Evolutionary conservation across 23 tunicate genomes (phyloP), one percentile per base, ranked within the genome.

Genomic region (Halocynthia roretzi): DNA sequence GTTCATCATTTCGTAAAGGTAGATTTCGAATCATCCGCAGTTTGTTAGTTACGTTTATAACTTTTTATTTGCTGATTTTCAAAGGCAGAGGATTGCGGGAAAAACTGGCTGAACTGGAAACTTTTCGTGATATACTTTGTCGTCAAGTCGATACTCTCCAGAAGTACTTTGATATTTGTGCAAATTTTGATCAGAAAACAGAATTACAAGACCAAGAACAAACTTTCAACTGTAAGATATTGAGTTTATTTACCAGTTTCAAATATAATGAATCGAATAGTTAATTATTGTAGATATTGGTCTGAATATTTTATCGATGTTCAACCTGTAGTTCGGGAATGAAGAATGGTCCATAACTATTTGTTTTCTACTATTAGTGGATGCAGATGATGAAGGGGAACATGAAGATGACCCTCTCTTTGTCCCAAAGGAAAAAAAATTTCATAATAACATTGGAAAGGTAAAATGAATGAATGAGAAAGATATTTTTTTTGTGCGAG

Each of bases 101-200:
- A 63, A 92, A 92, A 64, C 54, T 92, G 75, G 85, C 85, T 0
- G 98, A 93, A 67, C 71, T 93, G 22, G 89, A 93, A 62, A 93
- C 98, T 0, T 93, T 83, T 62, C 62, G 84, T 23, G 98, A 80
- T 40, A 93, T 93, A 50, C 62, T 93, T 6, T 81, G 85, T 73
- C 68, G 86, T 51, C 90, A 93, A 70, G 80, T 93, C 52, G 89
- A 87, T 22, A 71, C 85, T 17, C 61, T 93, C 67, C 98, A 93
- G 75, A 71, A 54, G 49, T 85, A 83, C 18, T 77, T 64, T 5
- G 71, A 74, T 56, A 64, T 64, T 54, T 74, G 78, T 6, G 78
- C 78, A 0, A 40, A 20, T 44, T 71, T 56, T 12, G 63, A 53
- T 31, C 44, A 31, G 44, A 31, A 31, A 31, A 31, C 44, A 31